These are phyloP conservation scores for Bembecia ichneumoniformis DNA, from an alignment of 2,888 invertebrate species.

Conservation along the genomic window DNA sequence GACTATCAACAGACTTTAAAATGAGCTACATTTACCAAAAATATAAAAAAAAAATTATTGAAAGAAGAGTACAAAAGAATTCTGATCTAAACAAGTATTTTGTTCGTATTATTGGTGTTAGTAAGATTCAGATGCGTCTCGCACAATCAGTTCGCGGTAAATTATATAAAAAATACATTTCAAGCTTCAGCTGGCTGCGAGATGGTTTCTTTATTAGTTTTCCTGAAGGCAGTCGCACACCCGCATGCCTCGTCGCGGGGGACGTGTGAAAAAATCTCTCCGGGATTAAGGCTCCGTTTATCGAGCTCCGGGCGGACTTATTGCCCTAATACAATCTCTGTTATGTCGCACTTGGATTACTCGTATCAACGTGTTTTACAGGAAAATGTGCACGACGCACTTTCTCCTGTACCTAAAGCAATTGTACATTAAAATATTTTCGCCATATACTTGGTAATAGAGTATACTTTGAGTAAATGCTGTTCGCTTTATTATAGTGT, in stretches of 20 bases:
- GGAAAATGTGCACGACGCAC: background rate
- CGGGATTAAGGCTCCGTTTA: conserved; percentile 63
- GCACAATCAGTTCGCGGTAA: conserved; percentile 65
- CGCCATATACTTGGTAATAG: background rate
- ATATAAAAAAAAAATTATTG: too few relatives aligned
- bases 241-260: conserved; percentile 32
- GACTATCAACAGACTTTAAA: too few relatives aligned
- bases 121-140: conserved; percentile 36
- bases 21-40: too few relatives aligned
- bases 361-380: conserved; percentile 47
- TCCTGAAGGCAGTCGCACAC: conserved; percentile 41
- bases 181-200: conserved; percentile 68
- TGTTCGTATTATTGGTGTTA: too few relatives aligned
- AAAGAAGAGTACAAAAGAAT: too few relatives aligned
- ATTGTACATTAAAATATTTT: background rate
- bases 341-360: conserved; percentile 64
- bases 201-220: conserved; percentile 74
- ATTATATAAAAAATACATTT: conserved; percentile 75
- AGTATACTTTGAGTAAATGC: too few relatives aligned
- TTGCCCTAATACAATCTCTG: conserved; percentile 68
- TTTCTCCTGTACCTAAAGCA: too few relatives aligned
- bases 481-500: too few relatives aligned
- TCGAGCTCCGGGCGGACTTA: conserved; percentile 56
- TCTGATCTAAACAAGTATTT: too few relatives aligned
- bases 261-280: conserved; percentile 67